Percentiles rank a stretch among this genome's conserved stretches.
phyloP scores from a whole-genome alignment of 2,797 vertebrate species.

The Coilia nasus region DNA sequence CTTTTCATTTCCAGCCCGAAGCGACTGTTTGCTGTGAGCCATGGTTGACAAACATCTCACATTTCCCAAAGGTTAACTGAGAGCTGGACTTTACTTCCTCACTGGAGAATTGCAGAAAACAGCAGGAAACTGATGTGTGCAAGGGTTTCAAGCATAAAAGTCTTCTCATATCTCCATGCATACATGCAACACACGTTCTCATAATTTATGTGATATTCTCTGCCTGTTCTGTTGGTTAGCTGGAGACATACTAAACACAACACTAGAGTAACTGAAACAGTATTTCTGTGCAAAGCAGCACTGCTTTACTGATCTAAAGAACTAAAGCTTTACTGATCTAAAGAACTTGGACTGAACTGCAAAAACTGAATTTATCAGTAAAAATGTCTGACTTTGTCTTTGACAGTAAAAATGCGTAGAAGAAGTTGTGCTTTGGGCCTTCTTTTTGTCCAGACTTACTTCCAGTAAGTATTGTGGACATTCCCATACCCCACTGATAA shows the following conservation, averaged over 20 bases:
- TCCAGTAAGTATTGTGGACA: neutral
- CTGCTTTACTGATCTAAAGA: neutral
- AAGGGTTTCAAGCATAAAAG: neutral
- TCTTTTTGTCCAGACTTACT: neutral
- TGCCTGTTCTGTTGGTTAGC: neutral
- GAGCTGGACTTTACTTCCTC: neutral
- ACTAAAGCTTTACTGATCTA: too few species aligned
- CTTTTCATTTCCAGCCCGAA: neutral
- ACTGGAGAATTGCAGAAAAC: neutral
- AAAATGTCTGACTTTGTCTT: neutral
- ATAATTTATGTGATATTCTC: neutral
- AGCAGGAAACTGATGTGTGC: neutral
- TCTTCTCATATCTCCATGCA: neutral
- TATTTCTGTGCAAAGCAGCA: neutral
- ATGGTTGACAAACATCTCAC: neutral
- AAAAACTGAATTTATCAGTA: neutral
- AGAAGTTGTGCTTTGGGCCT: neutral
- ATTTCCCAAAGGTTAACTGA: neutral
- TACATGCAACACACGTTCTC: neutral
- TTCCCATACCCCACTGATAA: neutral
- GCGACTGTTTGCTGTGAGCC: neutral
- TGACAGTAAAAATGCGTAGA: neutral
- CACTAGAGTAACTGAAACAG: too few species aligned
- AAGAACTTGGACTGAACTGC: neutral
- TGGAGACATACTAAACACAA: too few species aligned